phyloP scores from a whole-genome alignment of 2,113 vertebrate genomes.

The Myotis yumanensis region DNA sequence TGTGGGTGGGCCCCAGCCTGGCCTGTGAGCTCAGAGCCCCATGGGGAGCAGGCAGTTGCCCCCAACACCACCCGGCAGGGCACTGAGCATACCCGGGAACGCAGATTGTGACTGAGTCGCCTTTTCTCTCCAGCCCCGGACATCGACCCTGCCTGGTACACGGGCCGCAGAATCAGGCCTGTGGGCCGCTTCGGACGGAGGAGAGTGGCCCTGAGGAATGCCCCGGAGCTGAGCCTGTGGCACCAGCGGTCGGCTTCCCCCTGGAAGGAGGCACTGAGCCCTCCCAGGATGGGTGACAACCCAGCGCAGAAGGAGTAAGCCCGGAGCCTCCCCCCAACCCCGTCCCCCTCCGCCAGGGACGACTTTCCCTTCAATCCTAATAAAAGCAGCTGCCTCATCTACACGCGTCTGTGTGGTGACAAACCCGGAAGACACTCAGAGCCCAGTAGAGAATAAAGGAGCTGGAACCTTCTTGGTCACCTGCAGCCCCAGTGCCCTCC shows the following conservation, averaged over 20 bases:
- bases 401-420: neutral
- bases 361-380: neutral
- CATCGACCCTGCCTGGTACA: conserved; percentile 90
- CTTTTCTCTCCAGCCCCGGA: conserved; percentile 82
- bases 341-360: fast-evolving
- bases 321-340: neutral
- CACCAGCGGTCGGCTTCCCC: conserved; percentile 42
- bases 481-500: fast-evolving
- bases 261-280: neutral
- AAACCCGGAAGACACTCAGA: neutral
- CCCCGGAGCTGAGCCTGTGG: neutral
- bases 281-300: neutral
- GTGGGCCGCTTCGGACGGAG: conserved; percentile 88
- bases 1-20: fast-evolving
- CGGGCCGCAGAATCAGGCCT: conserved; percentile 86
- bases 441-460: neutral
- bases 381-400: conserved; percentile 47
- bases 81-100: fast-evolving
- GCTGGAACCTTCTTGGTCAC: neutral
- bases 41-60: too few species aligned
- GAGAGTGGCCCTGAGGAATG: conserved; percentile 1
- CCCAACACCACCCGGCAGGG: neutral
- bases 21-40: neutral
- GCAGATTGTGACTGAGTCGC: fast-evolving
- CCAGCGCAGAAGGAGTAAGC: fast-evolving